Evolutionary conservation across 1,140 invertebrate genomes (phyloP), one percentile per base, ranked within the genome.

Genomic region (Harlomillsia oculata): DNA sequence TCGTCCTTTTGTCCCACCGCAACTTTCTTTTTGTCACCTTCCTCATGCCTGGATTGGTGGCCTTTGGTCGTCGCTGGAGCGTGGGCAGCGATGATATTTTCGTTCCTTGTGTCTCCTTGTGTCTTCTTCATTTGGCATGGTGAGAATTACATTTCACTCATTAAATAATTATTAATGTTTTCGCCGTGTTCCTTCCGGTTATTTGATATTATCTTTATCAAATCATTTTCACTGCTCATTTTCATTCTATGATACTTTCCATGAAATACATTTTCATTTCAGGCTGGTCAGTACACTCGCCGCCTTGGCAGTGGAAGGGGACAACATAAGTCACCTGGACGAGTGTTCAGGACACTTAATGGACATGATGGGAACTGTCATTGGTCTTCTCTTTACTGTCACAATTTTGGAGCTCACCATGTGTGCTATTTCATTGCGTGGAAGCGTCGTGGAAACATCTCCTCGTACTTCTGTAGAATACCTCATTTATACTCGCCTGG

Each of bases 41-140:
- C n/a, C 53, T 18, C 21, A 91, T 92, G 89, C 88, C 89, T 51
- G 89, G 88, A 54, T 78, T 92, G 65, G 81, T 90, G 48, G 82
- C 87, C 40, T 90, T 90, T 73, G 76, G 82, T 61, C 77, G 88
- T 64, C 79, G 89, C 61, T 92, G 89, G 88, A 83, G 83, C 66
- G 84, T 89, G 60, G 88, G 87, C 62, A 89, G 86, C 56, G 89
- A 92, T 74, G 88, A 92, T 76, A 77, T 92, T 46, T 84, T 89
- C 53, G 82, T 91, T 14, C 87, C 89, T 18, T 85, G 84, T 16
- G 77, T 79, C 55, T 82, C 89, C 68, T 76, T 91, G 4, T 78
- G 86, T 66, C 69, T 82, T 39, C 70, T 89, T 39, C 87, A 91
- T 72, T 71, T 82, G 32, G 77, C 84, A 69, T 90, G 88, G 89